Percentiles rank a stretch among this genome's conserved stretches.
Evolutionary conservation across 2,888 invertebrate species (phyloP).

Genomic region (Drosophila infuscata): DNA sequence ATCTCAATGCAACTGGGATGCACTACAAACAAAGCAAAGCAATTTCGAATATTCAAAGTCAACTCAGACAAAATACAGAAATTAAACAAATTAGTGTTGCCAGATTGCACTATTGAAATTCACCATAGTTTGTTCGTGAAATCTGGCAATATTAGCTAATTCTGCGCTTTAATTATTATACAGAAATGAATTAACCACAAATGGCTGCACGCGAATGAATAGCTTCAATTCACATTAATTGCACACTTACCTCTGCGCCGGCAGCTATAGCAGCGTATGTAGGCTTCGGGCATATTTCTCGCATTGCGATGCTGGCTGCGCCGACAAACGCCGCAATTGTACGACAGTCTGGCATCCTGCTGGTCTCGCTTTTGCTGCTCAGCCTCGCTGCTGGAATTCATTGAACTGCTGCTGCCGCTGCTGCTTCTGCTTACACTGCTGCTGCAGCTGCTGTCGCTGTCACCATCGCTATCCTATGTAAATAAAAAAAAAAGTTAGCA

Average conservation of each 20-base stretch:
- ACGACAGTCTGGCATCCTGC: conserved; percentile 51
- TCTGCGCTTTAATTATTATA: background rate
- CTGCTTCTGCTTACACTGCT: conserved; percentile 50
- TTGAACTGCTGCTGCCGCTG: conserved; percentile 40
- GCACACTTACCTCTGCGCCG: conserved; percentile 86
- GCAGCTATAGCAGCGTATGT: conserved; percentile 87
- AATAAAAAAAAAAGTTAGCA: conserved; percentile 1
- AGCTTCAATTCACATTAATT: background rate
- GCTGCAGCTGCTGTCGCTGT: conserved; percentile 48
- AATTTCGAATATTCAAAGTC: background rate
- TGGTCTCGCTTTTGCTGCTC: conserved; percentile 57
- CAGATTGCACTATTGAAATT: background rate
- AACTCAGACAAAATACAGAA: background rate
- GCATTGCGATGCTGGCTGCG: conserved; percentile 87
- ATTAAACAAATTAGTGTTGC: background rate
- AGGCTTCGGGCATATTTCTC: conserved; percentile 87
- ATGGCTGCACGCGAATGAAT: background rate
- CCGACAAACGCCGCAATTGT: conserved; percentile 87
- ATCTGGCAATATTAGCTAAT: background rate
- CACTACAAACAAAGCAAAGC: conserved; percentile 85
- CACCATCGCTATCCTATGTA: conserved; percentile 65
- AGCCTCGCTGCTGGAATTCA: conserved; percentile 66
- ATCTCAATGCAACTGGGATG: conserved; percentile 96
- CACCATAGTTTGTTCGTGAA: background rate
- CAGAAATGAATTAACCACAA: background rate